Evolutionary conservation across 2,797 vertebrate genomes (phyloP), one percentile per base, ranked within the genome.

Genomic region (Sebastes umbrosus): DNA sequence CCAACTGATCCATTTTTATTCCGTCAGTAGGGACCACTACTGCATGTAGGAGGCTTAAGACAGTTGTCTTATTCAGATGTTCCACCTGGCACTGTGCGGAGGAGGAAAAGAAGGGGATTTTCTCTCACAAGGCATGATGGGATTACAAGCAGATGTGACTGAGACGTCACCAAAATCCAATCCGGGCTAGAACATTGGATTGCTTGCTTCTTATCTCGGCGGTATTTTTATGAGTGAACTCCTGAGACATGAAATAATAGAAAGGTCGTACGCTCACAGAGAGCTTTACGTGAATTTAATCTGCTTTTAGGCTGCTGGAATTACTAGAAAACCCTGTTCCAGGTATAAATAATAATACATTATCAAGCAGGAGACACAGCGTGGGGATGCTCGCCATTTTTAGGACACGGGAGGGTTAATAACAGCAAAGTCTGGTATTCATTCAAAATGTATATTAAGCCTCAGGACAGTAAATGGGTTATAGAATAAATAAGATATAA

Each of bases 111-210:
- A 79, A 85, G 73, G 77, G 72, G 84, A 84, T 92, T 89, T 86
- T 87, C 82, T 85, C 70, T 77, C 68, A 72, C 72, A 88, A 82
- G 43, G 77, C 77, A 85, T 75, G 83, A 88, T 72, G 76, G 81
- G 88, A 93, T 93, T 92, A 93, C 86, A 90, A 84, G 74, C 90
- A 93, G 92, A 92, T 85, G 90, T 87, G 91, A 82, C 80, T 52
- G 79, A 84, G 81, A 77, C 64, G 31, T 89, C 83, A 80, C 80
- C 80, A 66, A 77, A 87, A 82, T 83, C 71, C 60, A 86, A 77
- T 84, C 73, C 63, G 63, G 76, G 64, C 73, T 18, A 63, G 74
- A 87, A 86, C 80, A 83, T 39, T 65, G 31, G 25, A 84, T 81
- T 79, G 73, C 55, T 73, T 87, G 64, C 79, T 72, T 73, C 86